Base-by-base conservation (phyloP, 2,113 vertebrate species). In the Leptocoma aspasia region DNA sequence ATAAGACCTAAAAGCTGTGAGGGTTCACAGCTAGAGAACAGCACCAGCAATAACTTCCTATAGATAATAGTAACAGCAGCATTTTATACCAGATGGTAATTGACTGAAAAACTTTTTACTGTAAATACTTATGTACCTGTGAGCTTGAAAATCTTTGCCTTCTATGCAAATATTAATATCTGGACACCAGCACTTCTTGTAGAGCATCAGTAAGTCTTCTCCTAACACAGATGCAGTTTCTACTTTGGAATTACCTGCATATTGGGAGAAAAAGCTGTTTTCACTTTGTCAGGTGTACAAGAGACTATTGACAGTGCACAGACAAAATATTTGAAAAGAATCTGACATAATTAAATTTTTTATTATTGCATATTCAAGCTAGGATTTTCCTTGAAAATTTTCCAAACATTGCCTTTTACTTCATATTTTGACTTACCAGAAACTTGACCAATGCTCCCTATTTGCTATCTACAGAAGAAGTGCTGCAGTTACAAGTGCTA, bases 161-260 rank as follows among this genome's bases (percentile, higher is more conserved):
- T 98, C 98, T 95, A 98, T 90, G 60, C 98, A 98, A 96, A 99
- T 98, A 95, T 91, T 98, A 97, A 98, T 98, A 97, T 99, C 99
- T 95, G 99, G 98, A 90, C 98, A 98, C 95, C 95, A 97, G 52
- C 95, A 96, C 18, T 98, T 98, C 95, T 97, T 90, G 78, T 98
- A 99, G 81, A 99, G 97, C 90, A 97, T 97, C 97, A 99, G 41
- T 94, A 99, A 95, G 84, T 99, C 98, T 90, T 98, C 98, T 90
- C 99, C 99, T 33, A 99, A 98, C 17, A 97, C 96, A 87, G 98
- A 99, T 23, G 98, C 98, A 19, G 98, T 94, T 95, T 99, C 98
- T 57, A 97, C 94, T 85, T 89, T 90, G 91, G 41, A 96, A 82
- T 83, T 79, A 96, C 92, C 97, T 98, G 96, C 42, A 97, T 76